phyloP scores from a whole-genome alignment of 35 echinoderm and acorn worm species.

The Diadema setosum region DNA sequence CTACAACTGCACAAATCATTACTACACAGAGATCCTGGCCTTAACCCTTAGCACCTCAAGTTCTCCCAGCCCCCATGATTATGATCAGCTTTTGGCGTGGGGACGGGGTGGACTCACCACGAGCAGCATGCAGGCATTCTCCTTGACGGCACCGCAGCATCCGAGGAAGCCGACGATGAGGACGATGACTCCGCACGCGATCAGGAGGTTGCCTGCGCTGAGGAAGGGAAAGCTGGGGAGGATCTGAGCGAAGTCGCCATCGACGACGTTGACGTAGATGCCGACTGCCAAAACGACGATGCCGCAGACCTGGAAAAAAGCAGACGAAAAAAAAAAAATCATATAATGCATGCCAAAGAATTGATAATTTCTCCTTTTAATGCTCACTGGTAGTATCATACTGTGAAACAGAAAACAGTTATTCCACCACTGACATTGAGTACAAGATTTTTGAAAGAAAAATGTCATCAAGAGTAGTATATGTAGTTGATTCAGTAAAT shows the following conservation, averaged over 20 bases:
- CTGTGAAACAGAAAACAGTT: too few relatives aligned
- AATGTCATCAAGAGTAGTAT: not conserved
- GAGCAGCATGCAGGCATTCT: constrained; percentile 63
- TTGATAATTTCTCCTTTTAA: too few relatives aligned
- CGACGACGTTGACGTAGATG: constrained; percentile 48
- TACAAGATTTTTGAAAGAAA: not conserved
- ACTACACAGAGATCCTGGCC: too few relatives aligned
- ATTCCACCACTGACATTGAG: not conserved
- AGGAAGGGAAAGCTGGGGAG: constrained; percentile 67
- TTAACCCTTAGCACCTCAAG: too few relatives aligned
- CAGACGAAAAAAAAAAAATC: not conserved
- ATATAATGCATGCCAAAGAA: too few relatives aligned
- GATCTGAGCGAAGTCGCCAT: constrained; percentile 49
- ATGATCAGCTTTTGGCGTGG: too few relatives aligned
- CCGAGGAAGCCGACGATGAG: constrained; percentile 71
- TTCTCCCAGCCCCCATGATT: too few relatives aligned
- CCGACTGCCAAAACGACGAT: constrained; percentile 51
- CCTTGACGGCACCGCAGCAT: constrained; percentile 77
- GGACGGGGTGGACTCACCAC: constrained; percentile 48
- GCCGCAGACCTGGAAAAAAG: constrained; percentile 54
- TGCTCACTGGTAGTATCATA: too few relatives aligned
- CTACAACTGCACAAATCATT: too few relatives aligned
- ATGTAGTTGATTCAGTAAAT: not conserved
- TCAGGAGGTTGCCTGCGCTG: constrained; percentile 71
- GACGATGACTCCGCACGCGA: constrained; percentile 66